Evolutionary conservation across 2,113 vertebrate genomes (phyloP), one percentile per base, ranked within the genome.

Genomic region (Ursus arctos): DNA sequence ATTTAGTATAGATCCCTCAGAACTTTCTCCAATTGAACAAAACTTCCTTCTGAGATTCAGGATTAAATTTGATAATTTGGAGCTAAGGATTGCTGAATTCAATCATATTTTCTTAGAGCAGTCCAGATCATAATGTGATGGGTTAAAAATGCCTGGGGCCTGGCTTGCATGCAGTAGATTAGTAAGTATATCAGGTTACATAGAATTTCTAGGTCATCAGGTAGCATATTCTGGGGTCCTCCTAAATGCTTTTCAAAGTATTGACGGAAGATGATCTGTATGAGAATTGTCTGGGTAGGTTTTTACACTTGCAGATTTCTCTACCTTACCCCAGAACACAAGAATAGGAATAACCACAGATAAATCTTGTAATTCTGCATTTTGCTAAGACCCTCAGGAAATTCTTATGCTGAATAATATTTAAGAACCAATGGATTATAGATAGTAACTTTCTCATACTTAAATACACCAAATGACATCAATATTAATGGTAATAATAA

Each of bases 261-360:
- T 77, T 90, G 14, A 67, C 16, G 22, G 43, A 96, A 40, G n/a
- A 65, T 0, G 6, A 89, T 91, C 33, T 88, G 12, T 8, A 87
- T 47, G 81, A 82, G 59, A 89, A 57, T 84, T 86, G 13, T 71
- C 28, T 92, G 53, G n/a, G 14, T 49, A 79, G 18, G 18, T 83
- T 96, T 80, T 94, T 83, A 93, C 12, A 72, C 26, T 67, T 83
- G 51, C 65, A 77, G 12, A 26, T 79, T 83, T 95, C 18, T 94
- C 14, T 83, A 61, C 11, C 14, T 88, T 72, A 47, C 77, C n/a
- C 1, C 7, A 82, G 43, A 89, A 63, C 11, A 71, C 15, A 80
- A 9, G 15, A 85, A 63, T 87, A n/a, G 51, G n/a, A 80, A 63
- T 81, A 86, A 43, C 12, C 21, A 74, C 33, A 91, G 16, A 47